Percentiles rank a stretch among this genome's conserved stretches.
Conservation (phyloP, 2,797 vertebrate genomes). For the Pterois miles region DNA sequence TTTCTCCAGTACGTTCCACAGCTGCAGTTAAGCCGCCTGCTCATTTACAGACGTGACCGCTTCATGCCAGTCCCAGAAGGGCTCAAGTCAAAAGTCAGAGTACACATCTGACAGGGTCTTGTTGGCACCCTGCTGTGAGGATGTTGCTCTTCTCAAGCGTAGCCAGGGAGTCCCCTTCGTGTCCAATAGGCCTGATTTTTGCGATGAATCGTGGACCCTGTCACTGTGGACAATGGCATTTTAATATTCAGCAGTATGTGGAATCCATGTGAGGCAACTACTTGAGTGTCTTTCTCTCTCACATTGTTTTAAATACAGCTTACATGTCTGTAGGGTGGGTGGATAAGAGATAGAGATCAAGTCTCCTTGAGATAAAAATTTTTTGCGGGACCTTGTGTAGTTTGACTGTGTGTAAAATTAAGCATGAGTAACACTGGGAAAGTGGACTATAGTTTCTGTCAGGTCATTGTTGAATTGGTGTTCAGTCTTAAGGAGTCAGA, state of each 20-base stretch:
- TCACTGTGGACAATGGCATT: background rate
- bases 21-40: slow-evolving; percentile 28
- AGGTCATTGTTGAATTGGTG: background rate
- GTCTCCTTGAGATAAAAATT: background rate
- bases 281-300: background rate
- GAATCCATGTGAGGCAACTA: background rate
- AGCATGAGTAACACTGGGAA: background rate
- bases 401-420: background rate
- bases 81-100: slow-evolving; percentile 48
- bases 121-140: slow-evolving; percentile 21
- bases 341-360: background rate
- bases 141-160: slow-evolving; percentile 34
- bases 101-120: slow-evolving; percentile 53
- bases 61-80: slow-evolving; percentile 51
- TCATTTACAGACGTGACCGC: slow-evolving; percentile 40
- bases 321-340: background rate
- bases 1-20: slow-evolving; percentile 12
- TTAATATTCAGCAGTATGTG: background rate
- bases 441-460: background rate
- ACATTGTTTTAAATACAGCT: background rate
- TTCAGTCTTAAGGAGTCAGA: background rate
- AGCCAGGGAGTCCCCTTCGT: slow-evolving; percentile 17
- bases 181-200: slow-evolving; percentile 19
- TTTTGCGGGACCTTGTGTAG: background rate
- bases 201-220: background rate